Evolutionary conservation across 2,888 invertebrate species (phyloP).

Genomic region (Tenodera sinensis): DNA sequence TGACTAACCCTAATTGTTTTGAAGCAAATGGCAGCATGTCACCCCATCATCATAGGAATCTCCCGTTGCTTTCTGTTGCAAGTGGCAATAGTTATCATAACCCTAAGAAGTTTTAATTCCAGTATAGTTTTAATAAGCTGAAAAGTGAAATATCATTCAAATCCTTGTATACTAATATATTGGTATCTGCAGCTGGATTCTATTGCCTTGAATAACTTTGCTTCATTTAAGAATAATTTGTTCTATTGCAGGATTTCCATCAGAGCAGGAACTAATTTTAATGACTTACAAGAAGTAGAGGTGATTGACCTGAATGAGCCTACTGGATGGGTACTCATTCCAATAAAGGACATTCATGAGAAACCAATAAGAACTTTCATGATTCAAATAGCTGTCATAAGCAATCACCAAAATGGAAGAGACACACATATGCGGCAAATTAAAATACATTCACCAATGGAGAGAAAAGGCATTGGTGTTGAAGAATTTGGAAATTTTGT

Average conservation of each 20-base stretch:
- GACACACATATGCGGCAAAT: constrained; percentile 98
- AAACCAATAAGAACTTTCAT: constrained; percentile 91
- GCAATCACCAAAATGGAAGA: constrained; percentile 98
- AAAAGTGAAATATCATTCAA: too few species aligned
- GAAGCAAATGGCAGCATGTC: too few species aligned
- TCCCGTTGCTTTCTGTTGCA: too few species aligned
- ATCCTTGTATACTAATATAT: too few species aligned
- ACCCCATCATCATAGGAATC: too few species aligned
- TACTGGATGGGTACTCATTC: constrained; percentile 93
- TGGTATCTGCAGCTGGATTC: too few species aligned
- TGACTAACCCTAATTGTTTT: too few species aligned
- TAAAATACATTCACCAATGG: constrained; percentile 85
- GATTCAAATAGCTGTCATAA: constrained; percentile 93
- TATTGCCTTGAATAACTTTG: too few species aligned
- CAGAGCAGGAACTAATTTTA: constrained; percentile 91
- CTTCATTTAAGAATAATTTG: too few species aligned
- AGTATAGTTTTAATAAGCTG: too few species aligned
- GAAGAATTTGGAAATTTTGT: constrained; percentile 71
- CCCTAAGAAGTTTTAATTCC: too few species aligned
- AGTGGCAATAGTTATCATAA: too few species aligned
- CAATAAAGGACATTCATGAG: constrained; percentile 82
- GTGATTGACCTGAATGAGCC: constrained; percentile 92
- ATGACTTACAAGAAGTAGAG: constrained; percentile 94
- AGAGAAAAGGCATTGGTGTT: constrained; percentile 61
- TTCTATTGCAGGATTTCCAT: constrained; percentile 68